Evolutionary conservation across 2,888 invertebrate genomes (phyloP).

Genomic region (Aquatica leii): DNA sequence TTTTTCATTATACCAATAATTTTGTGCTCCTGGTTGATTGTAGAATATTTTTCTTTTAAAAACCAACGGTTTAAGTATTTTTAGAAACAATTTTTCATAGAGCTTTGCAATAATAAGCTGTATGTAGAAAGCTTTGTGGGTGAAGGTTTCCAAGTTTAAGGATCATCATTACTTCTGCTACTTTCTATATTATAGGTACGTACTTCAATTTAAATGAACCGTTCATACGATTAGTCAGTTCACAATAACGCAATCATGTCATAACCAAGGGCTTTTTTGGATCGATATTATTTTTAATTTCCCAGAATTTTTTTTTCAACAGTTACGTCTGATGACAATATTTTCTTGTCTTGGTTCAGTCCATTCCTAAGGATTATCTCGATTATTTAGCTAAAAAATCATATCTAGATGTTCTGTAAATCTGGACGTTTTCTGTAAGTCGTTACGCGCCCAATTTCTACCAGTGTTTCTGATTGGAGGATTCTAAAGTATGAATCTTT

Average conservation of each 20-base stretch:
- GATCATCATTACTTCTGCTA: conserved; percentile 43
- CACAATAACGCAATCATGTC: conserved; percentile 42
- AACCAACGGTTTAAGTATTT: conserved; percentile 21
- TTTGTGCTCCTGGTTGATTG: no score
- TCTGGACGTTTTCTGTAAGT: conserved; percentile 9
- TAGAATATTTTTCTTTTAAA: no score
- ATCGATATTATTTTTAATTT: conserved; percentile 6
- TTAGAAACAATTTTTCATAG: no score
- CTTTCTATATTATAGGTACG: conserved; percentile 37
- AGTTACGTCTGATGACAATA: conserved; percentile 13
- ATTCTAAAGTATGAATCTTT: conserved; percentile 8
- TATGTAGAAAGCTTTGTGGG: conserved; percentile 41
- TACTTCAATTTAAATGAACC: conserved; percentile 23
- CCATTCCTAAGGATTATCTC: conserved; percentile 6
- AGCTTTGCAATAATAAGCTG: conserved; percentile 36
- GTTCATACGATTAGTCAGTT: conserved; percentile 16
- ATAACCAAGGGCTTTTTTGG: conserved; percentile 36
- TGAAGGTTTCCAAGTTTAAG: conserved; percentile 35
- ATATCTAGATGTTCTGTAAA: conserved; percentile 20
- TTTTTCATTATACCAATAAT: no score
- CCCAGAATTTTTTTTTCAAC: conserved; percentile 6
- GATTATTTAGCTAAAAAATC: conserved; percentile 16
- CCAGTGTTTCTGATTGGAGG: conserved; percentile 14
- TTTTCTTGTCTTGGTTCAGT: no score
- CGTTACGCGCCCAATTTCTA: conserved; percentile 14